Base-by-base conservation (phyloP, 1,140 invertebrate species). In the Magallana gigas region DNA sequence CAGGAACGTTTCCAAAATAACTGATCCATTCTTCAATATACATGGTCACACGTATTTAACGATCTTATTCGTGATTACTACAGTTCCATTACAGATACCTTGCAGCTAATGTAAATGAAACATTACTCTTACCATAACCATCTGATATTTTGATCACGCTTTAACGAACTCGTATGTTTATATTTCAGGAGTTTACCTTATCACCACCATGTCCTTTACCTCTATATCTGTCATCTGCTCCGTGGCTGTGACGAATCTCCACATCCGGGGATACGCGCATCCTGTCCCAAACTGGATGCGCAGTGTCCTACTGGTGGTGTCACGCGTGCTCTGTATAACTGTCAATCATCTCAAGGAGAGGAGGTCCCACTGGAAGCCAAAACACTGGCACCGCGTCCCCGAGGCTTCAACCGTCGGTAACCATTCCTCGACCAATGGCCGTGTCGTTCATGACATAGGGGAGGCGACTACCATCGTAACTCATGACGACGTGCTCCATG, bases 141-240 rank as follows among this genome's bases (percentile, higher is more conserved):
- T 48, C 36, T 5, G 5, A 48, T 48, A 48, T 48, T 48, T 2
- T 48, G 36, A 2, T 16, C 14, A n/a, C 29, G 57, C n/a, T 76
- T 76, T 18, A 58, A 36, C n/a, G n/a, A 29, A 84, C 16, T 57
- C n/a, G 6, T 80, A 59, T 82, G 68, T 88, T 81, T 90, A 48
- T 36, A 88, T 88, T 90, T 9, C 90, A 95, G 94, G 94, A 85
- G 93, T 95, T 64, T 95, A 95, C 89, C 88, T 95, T 71, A 95
- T 94, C 3, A 92, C 94, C 3, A 93, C 94, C 0, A 95, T 95
- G 95, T 92, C 93, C 2, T 92, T 95, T 89, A 95, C 95, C 1
- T 94, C 94, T 58, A 87, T 94, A 16, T 95, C 94, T 8, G 94
- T 95, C 29, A 94, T 95, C 48, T 93, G 94, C 90, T 94, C 95